Evolutionary conservation across 1,140 invertebrate species (phyloP), one percentile per base, ranked within the genome.

Genomic region (Lithobius niger): DNA sequence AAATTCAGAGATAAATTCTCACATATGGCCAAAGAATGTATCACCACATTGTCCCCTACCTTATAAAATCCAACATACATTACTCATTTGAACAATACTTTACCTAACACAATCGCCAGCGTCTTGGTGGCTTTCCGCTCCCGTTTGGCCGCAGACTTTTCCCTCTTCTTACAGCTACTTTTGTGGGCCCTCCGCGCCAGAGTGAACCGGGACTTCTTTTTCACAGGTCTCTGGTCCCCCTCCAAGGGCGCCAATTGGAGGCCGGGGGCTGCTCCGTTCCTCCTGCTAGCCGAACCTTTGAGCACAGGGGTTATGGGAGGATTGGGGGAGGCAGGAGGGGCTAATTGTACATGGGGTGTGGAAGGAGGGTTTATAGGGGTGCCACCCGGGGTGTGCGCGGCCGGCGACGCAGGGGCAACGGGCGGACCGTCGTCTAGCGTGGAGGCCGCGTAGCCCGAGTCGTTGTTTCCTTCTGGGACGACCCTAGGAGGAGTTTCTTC

Each of bases 81-180:
- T n/a, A n/a, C n/a, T n/a, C n/a, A n/a, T n/a, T n/a, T n/a, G n/a
- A n/a, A n/a, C n/a, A n/a, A n/a, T n/a, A n/a, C n/a, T n/a, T 82
- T 76, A 98, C 96, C 95, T 68, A 99, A 78, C 59, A 99, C 96
- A 69, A 99, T 98, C 57, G 94, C 95, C 28, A 99, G 71, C 16
- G 96, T 99, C 76, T 99, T 98, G 3, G 96, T 99, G n/a, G 96
- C 95, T 73, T 99, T 97, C 57, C 92, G 81, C 69, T 99, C 96
- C 66, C 89, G 88, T 68, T 90, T 92, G 1, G 88, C 91, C 0
- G 90, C 91, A 22, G 88, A 92, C 67, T 93, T 95, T 66, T 94
- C 90, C 40, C 88, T 78, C 76, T 92, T 95, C 77, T 88, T 95
- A 69, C 84, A 82, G 67, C 86, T 91, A n/a, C 87, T 86, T 74